Evolutionary conservation across 2,797 vertebrate species (phyloP), one percentile per base, ranked within the genome.

Genomic region (Scleropages formosus): DNA sequence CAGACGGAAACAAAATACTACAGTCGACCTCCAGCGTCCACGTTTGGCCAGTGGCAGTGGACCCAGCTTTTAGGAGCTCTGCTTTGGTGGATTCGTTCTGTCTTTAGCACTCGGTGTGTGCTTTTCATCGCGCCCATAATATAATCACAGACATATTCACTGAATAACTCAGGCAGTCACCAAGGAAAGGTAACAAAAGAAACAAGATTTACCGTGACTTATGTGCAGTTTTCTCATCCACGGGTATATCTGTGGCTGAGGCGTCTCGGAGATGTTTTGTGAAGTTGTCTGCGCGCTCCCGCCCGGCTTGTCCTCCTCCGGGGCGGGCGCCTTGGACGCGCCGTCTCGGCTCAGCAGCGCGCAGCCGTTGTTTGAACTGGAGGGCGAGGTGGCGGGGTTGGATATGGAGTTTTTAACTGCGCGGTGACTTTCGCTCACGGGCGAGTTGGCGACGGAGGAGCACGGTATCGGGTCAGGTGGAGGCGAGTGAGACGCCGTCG

Each of bases 191-290:
- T 13, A 66, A 39, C 10, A 15, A 59, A 67, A 51, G 63, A 78
- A 78, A 77, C 64, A 56, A 73, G 62, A 65, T 90, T 96, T 98
- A 98, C 96, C 97, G 85, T 99, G 96, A 93, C 89, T 99, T 95
- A 99, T 95, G 83, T 99, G 97, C 84, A 98, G 95, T 91, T 99
- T 99, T 88, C 96, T 92, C 97, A 99, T 99, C 97, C 97, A 98
- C 47, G 97, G 97, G 82, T 99, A 99, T 87, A 99, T 99, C 92
- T 98, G 96, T 81, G 97, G 96, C 78, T 98, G 97, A 62, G 92
- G 78, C 44, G 93, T 91, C 83, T 96, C 95, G 85, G 87, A 92
- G 85, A 92, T 88, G 89, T 93, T 96, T 88, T 95, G 95, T 80
- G 95, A 92, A 90, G 91, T 93, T 88, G 93, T 88, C 87, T 94